Evolutionary conservation across 2,113 vertebrate species (phyloP), one percentile per base, ranked within the genome.

Genomic region (Scortum barcoo): DNA sequence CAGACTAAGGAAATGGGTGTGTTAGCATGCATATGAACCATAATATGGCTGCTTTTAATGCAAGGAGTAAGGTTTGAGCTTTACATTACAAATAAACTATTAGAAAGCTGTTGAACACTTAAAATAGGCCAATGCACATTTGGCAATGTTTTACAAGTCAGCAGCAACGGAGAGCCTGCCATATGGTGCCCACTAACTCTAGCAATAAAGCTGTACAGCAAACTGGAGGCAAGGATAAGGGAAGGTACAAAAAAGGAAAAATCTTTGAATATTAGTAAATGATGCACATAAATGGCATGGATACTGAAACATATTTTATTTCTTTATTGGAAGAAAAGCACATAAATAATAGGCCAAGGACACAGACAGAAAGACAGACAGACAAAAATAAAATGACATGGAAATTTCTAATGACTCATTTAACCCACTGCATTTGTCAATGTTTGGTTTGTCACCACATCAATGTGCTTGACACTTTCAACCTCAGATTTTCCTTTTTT

Each of bases 51-150:
- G 22, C 8, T 54, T 51, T 63, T 53, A 66, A 74, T 61, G 14
- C 14, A 36, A 22, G 12, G 42, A 54, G 10, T n/a, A 13, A 42
- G 26, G 22, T 58, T 72, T 24, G 58, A 68, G 24, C 38, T 28
- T 33, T 50, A 48, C 42, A 40, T n/a, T 78, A 22, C 19, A 13
- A 56, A 50, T 44, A 7, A 76, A 72, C 30, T 28, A 40, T 73
- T 78, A 74, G n/a, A 74, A 80, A 83, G 72, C 63, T 57, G 38
- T 60, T 74, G 36, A 83, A 69, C 57, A 71, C 42, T 65, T 66
- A 66, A 38, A 38, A 58, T 20, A 60, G 61, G 63, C 62, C 50
- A 60, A 5, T 38, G 42, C 50, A 70, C 51, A 65, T 76, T 78
- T 63, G 54, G 60, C 76, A 83, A 51, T 61, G 70, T 62, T 70